Percentiles rank a stretch among this genome's conserved stretches.
Evolutionary conservation across 2,113 vertebrate genomes (phyloP).

Genomic region (Danionella cerebrum): DNA sequence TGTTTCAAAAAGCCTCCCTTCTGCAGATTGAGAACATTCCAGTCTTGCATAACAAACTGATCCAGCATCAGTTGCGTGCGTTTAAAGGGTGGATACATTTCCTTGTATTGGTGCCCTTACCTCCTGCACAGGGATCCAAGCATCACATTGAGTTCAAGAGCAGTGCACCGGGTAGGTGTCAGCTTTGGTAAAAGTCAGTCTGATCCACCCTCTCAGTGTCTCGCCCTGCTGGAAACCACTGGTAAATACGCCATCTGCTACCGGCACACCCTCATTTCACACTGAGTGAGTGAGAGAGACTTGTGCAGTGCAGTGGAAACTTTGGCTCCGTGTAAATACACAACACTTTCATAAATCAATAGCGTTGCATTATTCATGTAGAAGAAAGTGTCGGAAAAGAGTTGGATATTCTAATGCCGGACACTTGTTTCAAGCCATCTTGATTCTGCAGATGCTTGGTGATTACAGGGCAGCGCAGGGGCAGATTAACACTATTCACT

Average conservation of each 20-base stretch:
- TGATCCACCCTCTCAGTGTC: neutral
- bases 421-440: slow-evolving; percentile 24
- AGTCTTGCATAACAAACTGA: neutral
- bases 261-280: neutral
- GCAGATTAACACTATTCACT: slow-evolving; percentile 11
- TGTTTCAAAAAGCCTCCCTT: neutral
- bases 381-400: neutral
- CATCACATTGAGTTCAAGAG: neutral
- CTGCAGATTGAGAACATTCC: neutral
- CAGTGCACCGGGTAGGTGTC: neutral
- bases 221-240: slow-evolving; percentile 1
- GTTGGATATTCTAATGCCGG: no score
- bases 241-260: slow-evolving; percentile 1
- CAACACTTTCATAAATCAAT: slow-evolving; percentile 18
- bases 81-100: neutral
- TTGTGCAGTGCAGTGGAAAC: slow-evolving; percentile 5
- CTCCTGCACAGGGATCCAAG: slow-evolving; percentile 7
- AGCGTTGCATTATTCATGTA: slow-evolving; percentile 26
- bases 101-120: no score
- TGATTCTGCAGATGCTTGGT: neutral
- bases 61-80: neutral
- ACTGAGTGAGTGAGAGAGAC: neutral
- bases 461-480: neutral
- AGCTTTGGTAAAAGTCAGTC: neutral
- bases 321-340: slow-evolving; percentile 16